A percentile compares a stretch with the other conserved stretches of the same genome.
These are phyloP conservation scores for Brachionus paranguensis DNA, from an alignment of 1,140 invertebrate species.

Conservation along the genomic window DNA sequence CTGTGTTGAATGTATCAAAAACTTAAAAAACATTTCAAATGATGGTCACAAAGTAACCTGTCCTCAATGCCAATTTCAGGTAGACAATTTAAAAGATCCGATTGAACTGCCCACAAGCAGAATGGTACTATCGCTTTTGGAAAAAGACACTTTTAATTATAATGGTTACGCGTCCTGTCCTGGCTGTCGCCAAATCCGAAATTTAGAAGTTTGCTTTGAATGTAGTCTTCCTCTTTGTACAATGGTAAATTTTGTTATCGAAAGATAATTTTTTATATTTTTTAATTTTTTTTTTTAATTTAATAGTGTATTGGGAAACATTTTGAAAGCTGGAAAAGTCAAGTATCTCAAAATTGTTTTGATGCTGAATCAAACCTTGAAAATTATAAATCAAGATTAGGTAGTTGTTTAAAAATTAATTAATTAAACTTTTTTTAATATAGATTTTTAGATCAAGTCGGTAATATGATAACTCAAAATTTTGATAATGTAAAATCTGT, in stretches of 20 bases:
- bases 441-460: background rate
- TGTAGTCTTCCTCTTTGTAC: slow-evolving; percentile 22
- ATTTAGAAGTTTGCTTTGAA: slow-evolving; percentile 39
- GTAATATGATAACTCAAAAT: background rate
- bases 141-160: slow-evolving; percentile 37
- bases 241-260: background rate
- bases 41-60: background rate
- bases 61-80: slow-evolving; percentile 28
- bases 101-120: slow-evolving; percentile 18
- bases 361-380: background rate
- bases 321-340: slow-evolving; percentile 31
- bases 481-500: slow-evolving; percentile 15
- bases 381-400: background rate
- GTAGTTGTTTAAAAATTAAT: background rate
- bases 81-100: background rate
- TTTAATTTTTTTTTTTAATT: background rate
- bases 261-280: background rate
- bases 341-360: slow-evolving; percentile 4
- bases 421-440: background rate
- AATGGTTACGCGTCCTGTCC: slow-evolving; percentile 19
- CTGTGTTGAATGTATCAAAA: slow-evolving; percentile 34
- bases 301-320: slow-evolving; percentile 28
- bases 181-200: slow-evolving; percentile 21
- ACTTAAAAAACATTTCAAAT: background rate
- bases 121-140: slow-evolving; percentile 19